These are phyloP conservation scores for Bombus superbus DNA, from an alignment of 1,140 invertebrate species.

Conservation along the genomic window DNA sequence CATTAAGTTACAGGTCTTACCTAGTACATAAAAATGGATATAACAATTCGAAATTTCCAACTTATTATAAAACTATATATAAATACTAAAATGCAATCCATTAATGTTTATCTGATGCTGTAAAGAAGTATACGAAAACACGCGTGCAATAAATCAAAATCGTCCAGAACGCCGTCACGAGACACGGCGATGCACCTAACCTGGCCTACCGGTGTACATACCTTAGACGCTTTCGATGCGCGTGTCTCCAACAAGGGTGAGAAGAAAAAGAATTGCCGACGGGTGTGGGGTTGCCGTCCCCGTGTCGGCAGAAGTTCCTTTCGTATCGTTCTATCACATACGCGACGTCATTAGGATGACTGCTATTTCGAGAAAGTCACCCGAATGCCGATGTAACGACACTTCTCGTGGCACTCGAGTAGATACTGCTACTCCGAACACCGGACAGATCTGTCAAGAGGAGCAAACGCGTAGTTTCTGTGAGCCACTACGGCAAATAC, in stretches of 20 bases:
- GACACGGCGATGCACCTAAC: conserved; percentile 62
- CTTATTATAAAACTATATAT: background rate
- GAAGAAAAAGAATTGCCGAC: conserved; percentile 51
- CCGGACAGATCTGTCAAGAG: conserved; percentile 50
- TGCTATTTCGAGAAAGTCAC: conserved; percentile 3
- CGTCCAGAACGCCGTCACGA: conserved; percentile 20
- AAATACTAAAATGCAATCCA: background rate
- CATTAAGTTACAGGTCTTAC: background rate
- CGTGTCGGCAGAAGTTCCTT: conserved; percentile 38
- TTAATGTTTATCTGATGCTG: background rate
- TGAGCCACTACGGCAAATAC: background rate
- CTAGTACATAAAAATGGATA: background rate
- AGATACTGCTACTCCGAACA: conserved; percentile 30
- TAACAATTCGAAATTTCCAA: background rate
- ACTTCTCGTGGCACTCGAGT: conserved; percentile 42
- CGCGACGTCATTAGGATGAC: conserved; percentile 36
- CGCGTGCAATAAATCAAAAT: background rate
- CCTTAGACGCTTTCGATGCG: conserved; percentile 59
- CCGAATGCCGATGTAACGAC: conserved; percentile 11
- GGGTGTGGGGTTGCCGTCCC: conserved; percentile 54
- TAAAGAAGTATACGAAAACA: background rate
- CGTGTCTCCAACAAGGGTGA: conserved; percentile 54
- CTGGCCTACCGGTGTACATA: conserved; percentile 69
- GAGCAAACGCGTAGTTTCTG: conserved; percentile 11
- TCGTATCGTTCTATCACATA: conserved; percentile 37